Evolutionary conservation across 2,797 vertebrate species (phyloP).

Genomic region (Labeo calbasu): DNA sequence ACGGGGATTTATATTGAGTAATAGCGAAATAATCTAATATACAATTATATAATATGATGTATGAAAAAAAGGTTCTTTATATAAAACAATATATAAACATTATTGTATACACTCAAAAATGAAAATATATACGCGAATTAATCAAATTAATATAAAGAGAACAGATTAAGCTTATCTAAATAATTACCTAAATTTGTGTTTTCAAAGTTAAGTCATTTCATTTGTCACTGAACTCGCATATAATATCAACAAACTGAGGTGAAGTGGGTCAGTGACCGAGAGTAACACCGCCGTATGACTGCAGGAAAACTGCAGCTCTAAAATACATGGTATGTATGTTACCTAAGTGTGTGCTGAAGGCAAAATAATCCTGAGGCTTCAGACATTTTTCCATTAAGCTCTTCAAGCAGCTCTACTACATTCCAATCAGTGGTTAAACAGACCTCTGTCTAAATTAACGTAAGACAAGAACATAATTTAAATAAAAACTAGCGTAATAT

Average conservation of each 20-base stretch:
- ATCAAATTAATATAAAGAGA: neutral
- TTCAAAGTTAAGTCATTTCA: neutral
- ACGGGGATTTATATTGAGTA: neutral
- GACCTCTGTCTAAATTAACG: neutral
- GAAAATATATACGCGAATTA: neutral
- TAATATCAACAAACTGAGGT: conserved; percentile 3
- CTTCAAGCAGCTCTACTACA: neutral
- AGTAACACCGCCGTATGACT: conserved; percentile 58
- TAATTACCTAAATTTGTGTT: neutral
- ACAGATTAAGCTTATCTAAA: neutral
- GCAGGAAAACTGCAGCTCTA: neutral
- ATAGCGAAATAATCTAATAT: neutral
- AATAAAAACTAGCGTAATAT: too few species aligned
- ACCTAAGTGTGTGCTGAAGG: neutral
- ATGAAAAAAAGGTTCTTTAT: too few species aligned
- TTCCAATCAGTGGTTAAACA: neutral
- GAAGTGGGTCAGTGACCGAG: conserved; percentile 74
- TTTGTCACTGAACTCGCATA: conserved; percentile 7
- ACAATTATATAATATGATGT: too few species aligned
- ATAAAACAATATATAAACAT: neutral
- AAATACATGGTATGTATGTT: neutral
- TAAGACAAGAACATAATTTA: too few species aligned
- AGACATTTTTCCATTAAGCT: neutral
- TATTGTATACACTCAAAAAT: neutral
- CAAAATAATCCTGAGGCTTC: neutral